These are phyloP conservation scores for Oligia fasciuncula DNA, from an alignment of 2,888 invertebrate genomes.

Conservation along the genomic window DNA sequence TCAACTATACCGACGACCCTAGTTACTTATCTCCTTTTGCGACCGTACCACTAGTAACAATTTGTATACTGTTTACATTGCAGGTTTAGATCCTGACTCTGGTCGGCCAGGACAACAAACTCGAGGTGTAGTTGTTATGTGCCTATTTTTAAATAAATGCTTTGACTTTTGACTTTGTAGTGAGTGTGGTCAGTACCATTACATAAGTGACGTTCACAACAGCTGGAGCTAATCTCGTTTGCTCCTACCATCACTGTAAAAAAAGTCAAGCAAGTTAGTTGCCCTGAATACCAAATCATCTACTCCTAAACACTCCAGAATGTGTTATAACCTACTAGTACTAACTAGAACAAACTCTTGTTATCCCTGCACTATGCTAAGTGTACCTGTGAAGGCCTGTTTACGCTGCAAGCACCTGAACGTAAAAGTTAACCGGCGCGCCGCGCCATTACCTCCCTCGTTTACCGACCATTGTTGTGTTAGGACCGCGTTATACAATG, in stretches of 20 bases:
- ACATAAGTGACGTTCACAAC: background rate
- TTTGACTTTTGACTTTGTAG: background rate
- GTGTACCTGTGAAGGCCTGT: constrained; percentile 63
- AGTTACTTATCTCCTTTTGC: too few species aligned
- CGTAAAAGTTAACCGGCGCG: constrained; percentile 76
- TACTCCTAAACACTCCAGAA: constrained; percentile 1
- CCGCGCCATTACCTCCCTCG: constrained; percentile 81
- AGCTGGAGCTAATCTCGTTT: background rate
- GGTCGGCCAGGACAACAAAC: background rate
- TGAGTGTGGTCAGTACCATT: background rate
- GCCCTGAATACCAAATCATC: background rate
- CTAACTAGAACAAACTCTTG: constrained; percentile 6
- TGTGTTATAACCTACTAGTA: background rate
- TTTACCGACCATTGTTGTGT: constrained; percentile 73
- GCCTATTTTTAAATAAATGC: too few species aligned
- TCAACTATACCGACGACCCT: too few species aligned
- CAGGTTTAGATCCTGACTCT: background rate
- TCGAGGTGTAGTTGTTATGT: background rate
- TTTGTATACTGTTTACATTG: background rate
- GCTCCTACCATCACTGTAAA: background rate
- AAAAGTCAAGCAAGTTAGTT: background rate
- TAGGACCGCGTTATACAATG: constrained; percentile 60
- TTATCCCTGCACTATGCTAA: constrained; percentile 15
- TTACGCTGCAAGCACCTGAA: constrained; percentile 72
- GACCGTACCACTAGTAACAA: background rate